A percentile compares a stretch with the other conserved stretches of the same genome.
Evolutionary conservation across 1,140 invertebrate genomes (phyloP).

Genomic region (Drosophila nikananu): DNA sequence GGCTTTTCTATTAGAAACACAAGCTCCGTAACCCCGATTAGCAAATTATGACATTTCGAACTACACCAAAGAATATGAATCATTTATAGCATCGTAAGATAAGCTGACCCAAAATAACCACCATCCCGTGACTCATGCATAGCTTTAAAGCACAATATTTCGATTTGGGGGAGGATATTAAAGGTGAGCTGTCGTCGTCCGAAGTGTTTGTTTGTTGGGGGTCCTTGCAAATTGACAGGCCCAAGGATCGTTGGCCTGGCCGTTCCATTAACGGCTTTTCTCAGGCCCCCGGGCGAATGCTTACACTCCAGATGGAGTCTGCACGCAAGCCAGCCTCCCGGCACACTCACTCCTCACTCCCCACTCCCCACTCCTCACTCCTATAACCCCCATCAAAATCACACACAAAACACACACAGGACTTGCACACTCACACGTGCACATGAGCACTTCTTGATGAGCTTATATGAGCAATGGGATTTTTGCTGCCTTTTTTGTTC

Average conservation of each 20-base stretch:
- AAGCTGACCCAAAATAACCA: slow-evolving; percentile 28
- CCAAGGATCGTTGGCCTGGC: slow-evolving; percentile 22
- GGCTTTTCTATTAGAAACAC: background rate
- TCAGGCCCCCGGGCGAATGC: slow-evolving; percentile 28
- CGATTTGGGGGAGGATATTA: background rate
- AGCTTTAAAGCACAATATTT: slow-evolving; percentile 13
- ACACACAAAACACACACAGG: slow-evolving; percentile 18
- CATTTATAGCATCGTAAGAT: slow-evolving; percentile 39
- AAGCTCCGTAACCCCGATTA: slow-evolving; percentile 6
- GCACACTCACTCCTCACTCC: slow-evolving; percentile 1
- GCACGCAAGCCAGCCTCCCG: slow-evolving; percentile 31
- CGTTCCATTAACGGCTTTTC: slow-evolving; percentile 43
- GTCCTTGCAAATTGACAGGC: slow-evolving; percentile 31
- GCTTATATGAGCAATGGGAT: slow-evolving; percentile 61
- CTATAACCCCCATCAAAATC: slow-evolving; percentile 4
- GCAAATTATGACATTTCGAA: slow-evolving; percentile 18
- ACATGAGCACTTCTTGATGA: slow-evolving; percentile 56
- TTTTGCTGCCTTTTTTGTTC: slow-evolving; percentile 53
- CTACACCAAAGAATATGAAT: slow-evolving; percentile 25
- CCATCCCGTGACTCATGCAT: slow-evolving; percentile 28
- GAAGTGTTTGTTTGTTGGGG: slow-evolving; percentile 1
- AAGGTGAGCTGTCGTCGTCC: slow-evolving; percentile 13
- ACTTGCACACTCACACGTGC: slow-evolving; percentile 16
- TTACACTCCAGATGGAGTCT: slow-evolving; percentile 46
- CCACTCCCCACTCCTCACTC: no score